Conservation (phyloP, 2,888 invertebrate species). For the Aphodius sticticus region DNA sequence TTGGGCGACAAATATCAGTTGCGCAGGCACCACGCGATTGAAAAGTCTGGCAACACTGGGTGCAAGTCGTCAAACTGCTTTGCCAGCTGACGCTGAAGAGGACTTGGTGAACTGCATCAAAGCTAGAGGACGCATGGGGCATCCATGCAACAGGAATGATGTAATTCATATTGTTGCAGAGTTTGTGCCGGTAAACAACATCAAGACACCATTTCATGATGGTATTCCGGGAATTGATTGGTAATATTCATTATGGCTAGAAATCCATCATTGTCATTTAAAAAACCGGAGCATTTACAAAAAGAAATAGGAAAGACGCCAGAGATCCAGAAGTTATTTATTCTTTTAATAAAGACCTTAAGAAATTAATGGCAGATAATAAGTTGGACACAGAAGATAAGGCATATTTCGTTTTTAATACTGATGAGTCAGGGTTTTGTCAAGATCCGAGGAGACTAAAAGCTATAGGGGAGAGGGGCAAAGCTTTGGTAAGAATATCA, state of each 20-base stretch:
- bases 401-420: conserved; percentile 44
- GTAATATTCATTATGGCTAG: conserved; percentile 42
- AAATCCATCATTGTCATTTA: neutral
- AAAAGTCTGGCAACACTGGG: no score
- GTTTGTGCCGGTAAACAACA: conserved; percentile 43
- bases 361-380: conserved; percentile 26
- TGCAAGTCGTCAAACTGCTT: no score
- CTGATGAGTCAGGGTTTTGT: conserved; percentile 24
- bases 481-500: conserved; percentile 38
- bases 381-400: conserved; percentile 43
- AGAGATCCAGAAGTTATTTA: conserved; percentile 44
- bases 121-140: no score
- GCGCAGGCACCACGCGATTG: no score
- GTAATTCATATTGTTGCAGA: conserved; percentile 47
- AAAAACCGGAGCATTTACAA: conserved; percentile 41
- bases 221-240: conserved; percentile 45
- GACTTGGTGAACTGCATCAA: no score
- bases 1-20: no score
- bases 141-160: conserved; percentile 44
- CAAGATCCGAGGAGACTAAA: conserved; percentile 35
- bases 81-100: no score
- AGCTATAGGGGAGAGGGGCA: conserved; percentile 38
- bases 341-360: conserved; percentile 38
- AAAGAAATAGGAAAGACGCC: conserved; percentile 41
- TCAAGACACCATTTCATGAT: conserved; percentile 45